Conservation (phyloP, 2,888 invertebrate species). For the Norana najaformis region DNA sequence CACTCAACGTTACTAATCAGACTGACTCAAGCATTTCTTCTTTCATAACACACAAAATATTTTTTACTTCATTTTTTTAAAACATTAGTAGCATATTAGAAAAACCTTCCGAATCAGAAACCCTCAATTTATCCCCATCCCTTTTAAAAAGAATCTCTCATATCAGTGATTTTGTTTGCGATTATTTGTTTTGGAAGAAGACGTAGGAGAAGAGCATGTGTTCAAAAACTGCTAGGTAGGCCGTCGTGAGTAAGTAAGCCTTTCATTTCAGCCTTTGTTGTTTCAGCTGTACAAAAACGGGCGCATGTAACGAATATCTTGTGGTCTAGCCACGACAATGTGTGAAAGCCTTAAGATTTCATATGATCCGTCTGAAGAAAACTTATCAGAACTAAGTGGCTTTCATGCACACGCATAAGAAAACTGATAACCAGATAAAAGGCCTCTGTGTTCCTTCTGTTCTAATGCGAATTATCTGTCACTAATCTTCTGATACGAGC, state of each 20-base stretch:
- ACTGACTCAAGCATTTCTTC: too few relatives aligned
- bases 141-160: not conserved
- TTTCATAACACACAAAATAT: not conserved
- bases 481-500: too few relatives aligned
- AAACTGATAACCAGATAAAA: too few relatives aligned
- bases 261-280: not conserved
- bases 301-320: not conserved
- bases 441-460: too few relatives aligned
- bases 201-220: not conserved
- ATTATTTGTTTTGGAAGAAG: too few relatives aligned
- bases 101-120: not conserved
- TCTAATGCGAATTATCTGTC: too few relatives aligned
- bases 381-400: too few relatives aligned
- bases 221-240: not conserved
- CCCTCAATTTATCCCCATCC: not conserved
- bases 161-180: not conserved
- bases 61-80: not conserved
- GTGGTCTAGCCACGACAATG: too few relatives aligned
- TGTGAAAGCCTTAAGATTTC: too few relatives aligned
- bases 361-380: too few relatives aligned
- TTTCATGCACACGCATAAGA: too few relatives aligned
- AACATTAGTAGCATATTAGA: not conserved
- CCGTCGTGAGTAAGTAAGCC: not conserved
- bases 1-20: too few relatives aligned
- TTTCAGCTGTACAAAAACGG: not conserved